These are phyloP conservation scores for Crypturellus undulatus DNA, from an alignment of 2,113 vertebrate species.

Conservation along the genomic window DNA sequence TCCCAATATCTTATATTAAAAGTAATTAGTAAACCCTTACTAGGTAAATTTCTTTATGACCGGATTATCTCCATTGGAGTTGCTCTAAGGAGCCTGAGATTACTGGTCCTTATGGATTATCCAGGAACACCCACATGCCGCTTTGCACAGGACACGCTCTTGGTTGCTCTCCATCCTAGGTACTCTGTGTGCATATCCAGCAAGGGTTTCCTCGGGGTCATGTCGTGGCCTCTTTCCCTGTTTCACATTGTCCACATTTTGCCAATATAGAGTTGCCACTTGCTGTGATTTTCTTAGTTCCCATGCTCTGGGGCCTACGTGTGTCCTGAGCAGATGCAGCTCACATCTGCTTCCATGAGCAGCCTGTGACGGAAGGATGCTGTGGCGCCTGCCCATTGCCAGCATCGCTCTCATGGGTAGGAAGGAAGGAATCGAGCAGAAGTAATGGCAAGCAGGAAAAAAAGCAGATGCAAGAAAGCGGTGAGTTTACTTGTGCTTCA, in stretches of 20 bases:
- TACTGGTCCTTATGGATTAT: neutral
- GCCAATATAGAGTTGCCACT: neutral
- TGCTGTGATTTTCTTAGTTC: neutral
- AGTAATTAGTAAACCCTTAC: neutral
- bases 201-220: neutral
- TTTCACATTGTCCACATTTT: neutral
- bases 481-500: neutral
- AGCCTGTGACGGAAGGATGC: rapidly evolving
- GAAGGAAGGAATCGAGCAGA: neutral
- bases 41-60: neutral
- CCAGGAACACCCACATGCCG: rapidly evolving
- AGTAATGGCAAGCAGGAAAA: neutral
- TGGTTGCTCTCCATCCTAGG: rapidly evolving
- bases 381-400: neutral
- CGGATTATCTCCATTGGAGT: neutral
- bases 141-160: neutral
- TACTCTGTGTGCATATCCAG: neutral
- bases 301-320: rapidly evolving
- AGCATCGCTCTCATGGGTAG: neutral
- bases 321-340: neutral
- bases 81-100: neutral
- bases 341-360: neutral
- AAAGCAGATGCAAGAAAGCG: neutral
- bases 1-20: neutral
- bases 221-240: neutral